Percentiles rank a stretch among this genome's conserved stretches.
Conservation (phyloP, 1,140 invertebrate species). For the Drosophila suzukii region DNA sequence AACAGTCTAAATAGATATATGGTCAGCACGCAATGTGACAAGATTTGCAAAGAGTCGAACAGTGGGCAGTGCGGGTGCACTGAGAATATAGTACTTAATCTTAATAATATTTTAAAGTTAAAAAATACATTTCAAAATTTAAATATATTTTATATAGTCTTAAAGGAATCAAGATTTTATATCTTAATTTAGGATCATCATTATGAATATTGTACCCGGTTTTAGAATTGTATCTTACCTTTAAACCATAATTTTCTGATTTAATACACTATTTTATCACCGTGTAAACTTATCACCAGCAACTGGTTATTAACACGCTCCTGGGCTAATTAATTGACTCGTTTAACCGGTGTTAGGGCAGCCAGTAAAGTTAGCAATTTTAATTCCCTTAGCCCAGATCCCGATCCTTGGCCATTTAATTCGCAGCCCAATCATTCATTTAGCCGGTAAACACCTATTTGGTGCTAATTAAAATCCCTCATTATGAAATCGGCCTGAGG, state of each 20-base stretch:
- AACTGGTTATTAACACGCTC: conserved; percentile 74
- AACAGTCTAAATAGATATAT: conserved; percentile 39
- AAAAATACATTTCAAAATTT: too few relatives aligned
- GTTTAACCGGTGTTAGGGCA: conserved; percentile 40
- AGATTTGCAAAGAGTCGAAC: conserved; percentile 45
- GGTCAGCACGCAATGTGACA: conserved; percentile 66
- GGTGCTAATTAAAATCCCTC: conserved; percentile 81
- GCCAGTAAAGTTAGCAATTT: neutral
- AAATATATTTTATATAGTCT: too few relatives aligned
- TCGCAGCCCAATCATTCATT: conserved; percentile 39
- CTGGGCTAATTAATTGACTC: conserved; percentile 72
- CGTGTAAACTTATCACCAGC: conserved; percentile 33
- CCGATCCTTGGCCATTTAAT: neutral
- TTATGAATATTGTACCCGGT: neutral
- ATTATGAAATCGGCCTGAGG: conserved; percentile 71
- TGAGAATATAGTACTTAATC: too few relatives aligned
- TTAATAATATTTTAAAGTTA: too few relatives aligned
- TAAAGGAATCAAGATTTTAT: neutral
- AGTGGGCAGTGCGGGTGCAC: conserved; percentile 39
- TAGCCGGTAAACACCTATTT: conserved; percentile 50
- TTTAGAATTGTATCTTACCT: neutral
- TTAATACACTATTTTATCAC: neutral
- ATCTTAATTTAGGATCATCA: neutral
- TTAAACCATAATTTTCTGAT: neutral
- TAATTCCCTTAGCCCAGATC: conserved; percentile 24